Conservation (phyloP, 2,113 vertebrate species). For the Tinamus guttatus region DNA sequence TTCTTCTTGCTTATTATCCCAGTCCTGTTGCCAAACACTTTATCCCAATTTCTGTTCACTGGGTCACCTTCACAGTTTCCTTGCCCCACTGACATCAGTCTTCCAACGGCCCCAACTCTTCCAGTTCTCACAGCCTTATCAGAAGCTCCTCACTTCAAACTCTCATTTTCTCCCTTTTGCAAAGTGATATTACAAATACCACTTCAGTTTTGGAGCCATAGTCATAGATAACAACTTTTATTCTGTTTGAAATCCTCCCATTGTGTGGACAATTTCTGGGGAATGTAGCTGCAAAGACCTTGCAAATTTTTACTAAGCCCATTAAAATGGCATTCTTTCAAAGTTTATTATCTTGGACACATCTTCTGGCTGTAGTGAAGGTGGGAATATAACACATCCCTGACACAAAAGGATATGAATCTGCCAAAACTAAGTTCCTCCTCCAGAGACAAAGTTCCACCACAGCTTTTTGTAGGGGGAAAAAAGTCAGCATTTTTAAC, state of each 20-base stretch:
- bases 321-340: background rate
- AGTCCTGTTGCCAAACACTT: background rate
- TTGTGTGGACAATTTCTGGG: background rate
- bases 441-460: background rate
- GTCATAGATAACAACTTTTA: background rate
- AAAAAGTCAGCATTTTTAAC: background rate
- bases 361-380: background rate
- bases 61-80: background rate
- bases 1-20: background rate
- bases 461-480: background rate
- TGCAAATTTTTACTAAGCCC: background rate
- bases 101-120: background rate
- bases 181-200: background rate
- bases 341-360: background rate
- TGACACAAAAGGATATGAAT: background rate
- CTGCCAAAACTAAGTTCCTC: background rate
- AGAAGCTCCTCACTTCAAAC: background rate
- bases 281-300: background rate
- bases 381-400: background rate
- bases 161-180: background rate
- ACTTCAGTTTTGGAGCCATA: background rate
- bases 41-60: background rate
- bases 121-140: too few relatives aligned
- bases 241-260: background rate
- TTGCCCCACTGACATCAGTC: background rate